Evolutionary conservation across 2,888 invertebrate genomes (phyloP).

Genomic region (Germaria angustata): DNA sequence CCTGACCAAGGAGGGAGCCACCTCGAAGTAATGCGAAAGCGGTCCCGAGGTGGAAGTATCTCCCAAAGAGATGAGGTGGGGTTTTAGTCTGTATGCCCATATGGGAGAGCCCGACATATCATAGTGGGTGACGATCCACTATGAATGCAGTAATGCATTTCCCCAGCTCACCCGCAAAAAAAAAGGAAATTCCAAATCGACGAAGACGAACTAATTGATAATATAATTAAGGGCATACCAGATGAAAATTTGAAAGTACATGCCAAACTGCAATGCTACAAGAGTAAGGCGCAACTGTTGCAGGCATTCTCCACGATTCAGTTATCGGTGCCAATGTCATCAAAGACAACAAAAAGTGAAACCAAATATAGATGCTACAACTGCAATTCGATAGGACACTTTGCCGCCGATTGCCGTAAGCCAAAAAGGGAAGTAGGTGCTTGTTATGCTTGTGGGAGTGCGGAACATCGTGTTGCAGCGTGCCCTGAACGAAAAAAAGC

Average conservation of each 20-base stretch:
- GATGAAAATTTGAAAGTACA: slow-evolving; percentile 43
- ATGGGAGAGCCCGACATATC: too few species aligned
- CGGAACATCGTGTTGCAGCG: not conserved
- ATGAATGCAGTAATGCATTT: too few species aligned
- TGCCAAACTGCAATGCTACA: slow-evolving; percentile 53
- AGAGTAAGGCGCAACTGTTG: slow-evolving; percentile 26
- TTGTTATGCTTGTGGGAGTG: slow-evolving; percentile 21
- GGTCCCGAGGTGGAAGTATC: too few species aligned
- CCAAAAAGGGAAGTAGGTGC: slow-evolving; percentile 10
- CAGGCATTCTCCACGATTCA: slow-evolving; percentile 48
- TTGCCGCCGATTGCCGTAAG: slow-evolving; percentile 18
- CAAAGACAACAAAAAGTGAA: not conserved
- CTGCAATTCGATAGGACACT: slow-evolving; percentile 27
- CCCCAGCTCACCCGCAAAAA: too few species aligned
- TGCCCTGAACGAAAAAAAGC: not conserved
- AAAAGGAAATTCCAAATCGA: too few species aligned
- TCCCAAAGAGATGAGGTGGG: too few species aligned
- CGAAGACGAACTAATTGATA: slow-evolving; percentile 59
- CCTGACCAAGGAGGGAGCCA: too few species aligned
- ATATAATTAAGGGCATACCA: slow-evolving; percentile 62
- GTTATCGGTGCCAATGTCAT: too few species aligned
- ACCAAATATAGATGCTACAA: slow-evolving; percentile 1
- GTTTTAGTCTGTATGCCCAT: too few species aligned
- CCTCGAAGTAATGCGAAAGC: too few species aligned
- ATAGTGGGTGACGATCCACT: too few species aligned